Evolutionary conservation across 1,140 invertebrate genomes (phyloP), one percentile per base, ranked within the genome.

Genomic region (Achatina immaculata): DNA sequence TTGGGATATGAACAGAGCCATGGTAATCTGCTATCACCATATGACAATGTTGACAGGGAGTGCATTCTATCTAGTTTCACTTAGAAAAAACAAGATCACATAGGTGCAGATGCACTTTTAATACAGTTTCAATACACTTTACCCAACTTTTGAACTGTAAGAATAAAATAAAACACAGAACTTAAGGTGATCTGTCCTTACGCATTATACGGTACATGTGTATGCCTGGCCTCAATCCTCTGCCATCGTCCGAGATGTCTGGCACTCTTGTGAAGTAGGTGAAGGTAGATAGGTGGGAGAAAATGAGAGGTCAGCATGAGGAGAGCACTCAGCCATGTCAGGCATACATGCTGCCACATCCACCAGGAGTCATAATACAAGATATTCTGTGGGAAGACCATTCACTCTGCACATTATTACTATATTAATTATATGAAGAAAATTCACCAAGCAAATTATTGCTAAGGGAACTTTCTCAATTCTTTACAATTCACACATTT

Each of bases 221-320:
- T 90, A 89, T 93, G 93, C 82, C 93, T 93, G 73, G 92, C 92
- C 87, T 95, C 94, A 72, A 96, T 91, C 88, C 94, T 94, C 66
- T 93, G 93, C 96, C 96, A 99, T 82, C 93, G 93, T 16, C 97
- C 97, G 21, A 99, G 93, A 91, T 99, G 97, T 34, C 96, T 90
- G 0, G 97, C 95, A 79, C 96, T 95, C 87, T 95, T 93, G 88
- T 99, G 97, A 48, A 98, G 91, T 24, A 95, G 94, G 91, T 99
- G 97, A 85, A 96, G 95, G 88, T 97, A 96, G 89, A 93, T 93
- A 14, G 95, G 92, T 42, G 95, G 94, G 87, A 94, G 94, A 82
- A 95, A 93, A 85, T 98, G 96, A 21, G 94, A 93, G 16, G 95
- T 93, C 83, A 96, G 95, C 85, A 97, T 94, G 14, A 94, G 94